Conservation (phyloP, 2,113 vertebrate species). For the Anas platyrhynchos region DNA sequence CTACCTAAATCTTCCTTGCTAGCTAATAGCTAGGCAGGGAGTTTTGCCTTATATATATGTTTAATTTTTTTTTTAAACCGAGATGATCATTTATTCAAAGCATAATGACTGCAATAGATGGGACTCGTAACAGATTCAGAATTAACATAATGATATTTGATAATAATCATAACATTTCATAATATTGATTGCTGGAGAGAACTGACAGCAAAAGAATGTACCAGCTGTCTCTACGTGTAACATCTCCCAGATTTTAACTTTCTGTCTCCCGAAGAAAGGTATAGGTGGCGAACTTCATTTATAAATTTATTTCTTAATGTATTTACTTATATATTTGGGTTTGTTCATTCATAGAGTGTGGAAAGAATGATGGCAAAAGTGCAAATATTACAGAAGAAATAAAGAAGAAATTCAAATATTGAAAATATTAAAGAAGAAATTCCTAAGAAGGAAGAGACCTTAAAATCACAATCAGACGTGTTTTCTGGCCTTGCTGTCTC, state of each 20-base stretch:
- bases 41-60: background rate
- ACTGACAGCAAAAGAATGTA: slow-evolving; percentile 47
- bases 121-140: slow-evolving; percentile 63
- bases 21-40: slow-evolving; percentile 45
- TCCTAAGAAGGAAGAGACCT: background rate
- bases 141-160: slow-evolving; percentile 70
- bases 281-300: background rate
- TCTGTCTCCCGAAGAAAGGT: background rate
- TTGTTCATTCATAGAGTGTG: background rate
- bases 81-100: slow-evolving; percentile 30
- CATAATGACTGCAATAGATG: slow-evolving; percentile 17
- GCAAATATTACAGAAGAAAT: background rate
- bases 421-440: background rate
- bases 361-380: background rate
- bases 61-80: background rate
- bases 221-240: slow-evolving; percentile 49
- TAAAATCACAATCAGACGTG: background rate
- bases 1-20: slow-evolving; percentile 58
- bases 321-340: background rate
- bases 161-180: slow-evolving; percentile 73
- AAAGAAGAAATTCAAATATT: too few species aligned
- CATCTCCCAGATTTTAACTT: slow-evolving; percentile 41
- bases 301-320: background rate
- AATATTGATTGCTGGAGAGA: slow-evolving; percentile 68
- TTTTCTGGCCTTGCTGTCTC: background rate